These are phyloP conservation scores for Tetragonula clypearis DNA, from an alignment of 1,140 invertebrate genomes.

Conservation along the genomic window DNA sequence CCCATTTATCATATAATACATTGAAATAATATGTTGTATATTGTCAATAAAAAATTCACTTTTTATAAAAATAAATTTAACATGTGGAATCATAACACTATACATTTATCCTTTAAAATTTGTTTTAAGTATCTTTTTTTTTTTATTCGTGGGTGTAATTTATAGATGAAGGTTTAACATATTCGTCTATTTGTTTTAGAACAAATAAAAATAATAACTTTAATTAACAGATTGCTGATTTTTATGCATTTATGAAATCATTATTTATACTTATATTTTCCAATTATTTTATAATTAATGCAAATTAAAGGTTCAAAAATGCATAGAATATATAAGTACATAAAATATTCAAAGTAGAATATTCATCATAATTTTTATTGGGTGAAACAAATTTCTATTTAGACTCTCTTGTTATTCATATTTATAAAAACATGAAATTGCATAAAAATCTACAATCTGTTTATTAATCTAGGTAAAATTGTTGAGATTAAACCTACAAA, in stretches of 20 bases:
- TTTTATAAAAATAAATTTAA: neutral
- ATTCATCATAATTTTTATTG: no score
- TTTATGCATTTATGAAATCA: no score
- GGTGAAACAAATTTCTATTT: no score
- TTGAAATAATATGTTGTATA: slow-evolving; percentile 9
- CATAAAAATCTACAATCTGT: no score
- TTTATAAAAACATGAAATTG: no score
- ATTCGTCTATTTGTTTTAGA: neutral
- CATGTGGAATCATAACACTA: neutral
- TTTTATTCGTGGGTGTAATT: neutral
- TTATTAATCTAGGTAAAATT: neutral
- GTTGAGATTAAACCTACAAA: neutral
- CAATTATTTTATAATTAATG: no score
- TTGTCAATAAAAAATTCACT: neutral
- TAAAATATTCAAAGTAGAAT: no score
- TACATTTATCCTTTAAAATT: neutral
- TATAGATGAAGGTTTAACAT: neutral
- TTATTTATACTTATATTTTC: no score
- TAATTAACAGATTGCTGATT: no score
- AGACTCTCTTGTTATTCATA: no score
- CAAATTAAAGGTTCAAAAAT: no score
- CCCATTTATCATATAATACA: neutral
- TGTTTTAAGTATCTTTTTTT: neutral
- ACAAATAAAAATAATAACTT: neutral
- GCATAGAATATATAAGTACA: no score